Evolutionary conservation across 2,888 invertebrate genomes (phyloP).

Genomic region (Tetheella fluctuosa): DNA sequence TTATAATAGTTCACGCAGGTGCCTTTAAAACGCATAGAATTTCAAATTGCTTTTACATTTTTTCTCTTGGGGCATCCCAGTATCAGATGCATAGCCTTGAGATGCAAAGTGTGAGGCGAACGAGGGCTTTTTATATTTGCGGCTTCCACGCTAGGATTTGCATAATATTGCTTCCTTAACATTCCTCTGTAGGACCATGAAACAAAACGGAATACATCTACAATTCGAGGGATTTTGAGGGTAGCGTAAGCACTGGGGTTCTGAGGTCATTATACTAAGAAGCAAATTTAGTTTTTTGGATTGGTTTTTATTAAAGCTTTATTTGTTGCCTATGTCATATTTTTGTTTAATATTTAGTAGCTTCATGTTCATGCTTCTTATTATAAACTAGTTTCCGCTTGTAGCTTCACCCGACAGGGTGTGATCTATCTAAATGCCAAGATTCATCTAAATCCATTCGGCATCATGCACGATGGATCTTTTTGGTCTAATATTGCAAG

Average conservation of each 20-base stretch:
- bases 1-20: constrained; percentile 59
- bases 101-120: constrained; percentile 80
- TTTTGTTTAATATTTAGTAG: background rate
- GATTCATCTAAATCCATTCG: no score
- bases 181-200: constrained; percentile 69
- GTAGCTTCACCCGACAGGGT: no score
- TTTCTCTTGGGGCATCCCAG: constrained; percentile 77
- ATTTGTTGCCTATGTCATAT: background rate
- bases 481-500: no score
- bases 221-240: constrained; percentile 37
- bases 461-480: no score
- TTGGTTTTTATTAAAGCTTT: background rate
- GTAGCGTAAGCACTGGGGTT: constrained; percentile 17
- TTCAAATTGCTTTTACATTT: constrained; percentile 81
- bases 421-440: no score
- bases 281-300: background rate
- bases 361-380: no score
- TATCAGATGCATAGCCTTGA: constrained; percentile 82
- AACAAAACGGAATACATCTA: constrained; percentile 60
- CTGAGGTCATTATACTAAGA: constrained; percentile 9
- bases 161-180: constrained; percentile 85
- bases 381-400: no score
- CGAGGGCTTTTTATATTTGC: constrained; percentile 82
- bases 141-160: constrained; percentile 78
- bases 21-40: constrained; percentile 77